Base-by-base conservation (phyloP, 2,113 vertebrate species). In the Epinephelus fuscoguttatus region DNA sequence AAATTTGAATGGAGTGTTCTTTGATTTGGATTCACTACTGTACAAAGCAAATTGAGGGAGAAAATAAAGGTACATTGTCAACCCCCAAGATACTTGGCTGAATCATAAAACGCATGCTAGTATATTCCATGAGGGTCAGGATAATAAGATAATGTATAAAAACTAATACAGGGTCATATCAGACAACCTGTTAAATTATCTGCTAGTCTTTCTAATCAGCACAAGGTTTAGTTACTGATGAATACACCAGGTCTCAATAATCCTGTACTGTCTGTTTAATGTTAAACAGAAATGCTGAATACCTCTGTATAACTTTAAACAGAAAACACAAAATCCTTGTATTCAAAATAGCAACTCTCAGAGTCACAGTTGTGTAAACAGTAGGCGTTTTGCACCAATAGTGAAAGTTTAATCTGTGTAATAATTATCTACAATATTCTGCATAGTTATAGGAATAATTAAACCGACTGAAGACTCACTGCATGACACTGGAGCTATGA, bases 311-410 rank as follows among this genome's bases (percentile, higher is more conserved):
- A 71, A 45, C n/a, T 18, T 56, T 11, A 56, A n/a, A 70, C 12
- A 50, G 25, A 50, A 25, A 60, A 15, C 18, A 33, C 45, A 17
- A 50, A 62, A 23, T 3, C 18, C 4, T 52, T 53, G 25, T 37
- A 50, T 37, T 19, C 57, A 62, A 62, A 74, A 74, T 33, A 53
- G 10, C 59, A 63, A 53, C 60, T 75, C 18, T 49, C 47, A 1
- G 12, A 64, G 15, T 64, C 6, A 49, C n/a, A 8, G 14, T 42
- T 64, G 52, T 61, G 30, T 63, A 63, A 63, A 40, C 60, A 64
- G 73, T 3, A 25, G 10, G 15, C 10, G 19, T 55, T 63, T 75
- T 55, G 21, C 6, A 42, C 33, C 21, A 75, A 55, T 25, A 64
- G 30, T 23, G 3, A 52, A 61, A 23, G 10, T 13, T 25, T 6